A percentile compares a stretch with the other conserved stretches of the same genome.
phyloP scores from a whole-genome alignment of 2,797 vertebrate species.

The Alectoris magna region DNA sequence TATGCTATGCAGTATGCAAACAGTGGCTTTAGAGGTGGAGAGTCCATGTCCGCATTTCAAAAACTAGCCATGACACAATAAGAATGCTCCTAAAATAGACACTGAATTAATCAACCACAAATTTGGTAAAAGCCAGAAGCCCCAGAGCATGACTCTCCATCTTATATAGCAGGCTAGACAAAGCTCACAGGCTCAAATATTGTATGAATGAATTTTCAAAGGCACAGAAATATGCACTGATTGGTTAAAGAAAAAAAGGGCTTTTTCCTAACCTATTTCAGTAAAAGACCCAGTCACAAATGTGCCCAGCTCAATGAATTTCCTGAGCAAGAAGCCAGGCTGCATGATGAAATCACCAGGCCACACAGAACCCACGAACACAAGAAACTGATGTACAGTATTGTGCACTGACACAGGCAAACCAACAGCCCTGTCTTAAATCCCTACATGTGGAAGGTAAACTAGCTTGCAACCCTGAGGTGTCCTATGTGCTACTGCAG shows the following conservation, averaged over 20 bases:
- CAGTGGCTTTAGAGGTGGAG: background rate
- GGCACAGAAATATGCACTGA: slow-evolving; percentile 10
- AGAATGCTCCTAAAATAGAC: background rate
- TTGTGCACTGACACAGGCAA: too few relatives aligned
- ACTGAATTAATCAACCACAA: background rate
- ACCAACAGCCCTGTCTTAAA: background rate
- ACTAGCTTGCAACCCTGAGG: background rate
- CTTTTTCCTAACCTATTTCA: slow-evolving; percentile 30
- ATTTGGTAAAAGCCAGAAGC: background rate
- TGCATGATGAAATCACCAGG: too few relatives aligned
- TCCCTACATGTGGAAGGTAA: background rate
- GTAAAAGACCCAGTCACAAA: background rate
- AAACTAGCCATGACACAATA: background rate
- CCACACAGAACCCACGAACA: too few relatives aligned
- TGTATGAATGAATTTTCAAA: background rate
- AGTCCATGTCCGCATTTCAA: background rate
- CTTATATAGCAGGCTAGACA: background rate
- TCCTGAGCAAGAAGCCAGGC: too few relatives aligned
- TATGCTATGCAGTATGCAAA: background rate
- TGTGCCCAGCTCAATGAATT: too few relatives aligned
- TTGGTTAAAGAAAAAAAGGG: background rate
- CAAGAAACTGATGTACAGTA: too few relatives aligned
- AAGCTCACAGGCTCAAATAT: background rate
- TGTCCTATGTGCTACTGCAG: too few relatives aligned
- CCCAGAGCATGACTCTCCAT: rapidly evolving